Base-by-base conservation (phyloP, 2,113 vertebrate species). In the Pseudorasbora parva region DNA sequence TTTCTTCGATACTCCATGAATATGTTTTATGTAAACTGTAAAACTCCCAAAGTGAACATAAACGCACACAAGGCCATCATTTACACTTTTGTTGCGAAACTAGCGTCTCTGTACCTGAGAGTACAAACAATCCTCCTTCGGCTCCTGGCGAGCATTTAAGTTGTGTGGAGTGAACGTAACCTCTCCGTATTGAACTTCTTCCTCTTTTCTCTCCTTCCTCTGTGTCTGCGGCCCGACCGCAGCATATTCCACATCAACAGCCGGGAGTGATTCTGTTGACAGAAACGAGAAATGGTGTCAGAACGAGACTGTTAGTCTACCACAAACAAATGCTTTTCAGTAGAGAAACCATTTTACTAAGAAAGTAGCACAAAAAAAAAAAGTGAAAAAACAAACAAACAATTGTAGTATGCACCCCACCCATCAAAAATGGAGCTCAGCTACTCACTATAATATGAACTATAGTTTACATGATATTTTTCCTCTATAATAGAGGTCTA, bases 161-260 rank as follows among this genome's bases (percentile, higher is more conserved):
- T 17, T 1, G 72, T 30, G 83, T 45, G 23, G 23, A 23, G 83
- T 78, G 68, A 91, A 84, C 49, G 62, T 89, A 64, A 93, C 79
- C 41, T 92, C 79, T 6, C 86, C 89, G 4, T 93, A 93, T 71
- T 90, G 89, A 85, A 93, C 81, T 62, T 87, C 82, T 8, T 12
- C 9, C 19, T 78, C 14, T 8, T 12, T 77, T 8, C 17, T 64
- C 72, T 49, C 0, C 64, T 66, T 8, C 57, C 45, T 8, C 19
- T n/a, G 27, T 1, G 79, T 82, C 5, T 47, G 2, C 0, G 85
- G 10, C 4, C 8, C 73, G 23, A 91, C 75, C 3, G 85, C 85
- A 0, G 88, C 81, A 2, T 92, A 92, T 41, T 85, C 87, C 21
- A 89, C 6, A 11, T 91, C 89, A 37, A 4, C 43, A 30, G 4